Evolutionary conservation across 2,113 vertebrate genomes (phyloP).

Genomic region (Chroicocephalus ridibundus): DNA sequence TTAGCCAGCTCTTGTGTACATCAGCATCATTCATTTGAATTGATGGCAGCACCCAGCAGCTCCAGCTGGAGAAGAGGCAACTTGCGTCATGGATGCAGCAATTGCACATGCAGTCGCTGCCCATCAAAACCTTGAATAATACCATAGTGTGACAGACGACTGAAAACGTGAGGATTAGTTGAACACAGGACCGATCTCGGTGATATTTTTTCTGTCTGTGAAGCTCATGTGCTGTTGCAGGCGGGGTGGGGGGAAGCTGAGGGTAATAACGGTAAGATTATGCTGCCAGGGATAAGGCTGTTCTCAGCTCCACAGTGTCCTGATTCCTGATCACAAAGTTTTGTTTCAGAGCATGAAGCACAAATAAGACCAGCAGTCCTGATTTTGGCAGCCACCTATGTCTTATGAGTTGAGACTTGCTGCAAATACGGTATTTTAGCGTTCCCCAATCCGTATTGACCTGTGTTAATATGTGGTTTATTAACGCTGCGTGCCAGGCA

Average conservation of each 20-base stretch:
- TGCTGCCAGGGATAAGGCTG: too few relatives aligned
- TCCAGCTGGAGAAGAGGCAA: neutral
- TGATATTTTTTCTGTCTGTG: neutral
- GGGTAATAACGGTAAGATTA: neutral
- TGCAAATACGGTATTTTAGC: neutral
- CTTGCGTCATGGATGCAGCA: neutral
- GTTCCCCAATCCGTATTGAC: neutral
- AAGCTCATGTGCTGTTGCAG: neutral
- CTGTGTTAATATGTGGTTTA: neutral
- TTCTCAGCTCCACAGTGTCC: neutral
- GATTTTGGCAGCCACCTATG: neutral
- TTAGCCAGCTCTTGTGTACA: neutral
- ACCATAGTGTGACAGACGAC: fast-evolving
- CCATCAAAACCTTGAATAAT: neutral
- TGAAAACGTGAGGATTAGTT: neutral
- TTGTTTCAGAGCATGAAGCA: neutral
- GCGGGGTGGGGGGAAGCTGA: too few relatives aligned
- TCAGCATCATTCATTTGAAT: neutral
- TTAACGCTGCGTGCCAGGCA: neutral
- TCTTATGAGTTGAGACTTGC: too few relatives aligned
- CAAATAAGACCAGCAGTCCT: neutral
- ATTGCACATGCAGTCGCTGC: neutral
- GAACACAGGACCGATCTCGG: neutral
- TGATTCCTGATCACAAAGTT: fast-evolving
- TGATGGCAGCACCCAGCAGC: neutral